Evolutionary conservation across 2,888 invertebrate genomes (phyloP), one percentile per base, ranked within the genome.

Genomic region (Habroteleia sp.): DNA sequence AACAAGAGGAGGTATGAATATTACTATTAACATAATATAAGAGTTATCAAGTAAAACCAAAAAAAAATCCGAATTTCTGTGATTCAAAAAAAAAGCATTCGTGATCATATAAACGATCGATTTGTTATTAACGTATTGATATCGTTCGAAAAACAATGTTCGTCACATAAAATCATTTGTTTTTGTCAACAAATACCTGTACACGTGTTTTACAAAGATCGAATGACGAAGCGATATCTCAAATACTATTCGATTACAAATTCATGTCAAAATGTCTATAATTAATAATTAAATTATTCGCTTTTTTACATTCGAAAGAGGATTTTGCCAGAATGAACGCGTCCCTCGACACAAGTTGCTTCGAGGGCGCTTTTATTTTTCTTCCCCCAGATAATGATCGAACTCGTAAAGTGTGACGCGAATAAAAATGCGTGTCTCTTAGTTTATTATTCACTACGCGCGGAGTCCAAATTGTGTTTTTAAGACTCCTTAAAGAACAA

Each of bases 271-370:
- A n/a, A 6, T n/a, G 2, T 14, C 14, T 14, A n/a, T 41, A 63
- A 63, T 63, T 50, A 63, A 63, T 50, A 48, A 50, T 63, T 63
- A 63, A 63, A 29, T 16, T n/a, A 42, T n/a, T n/a, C 14, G 16
- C 50, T 10, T 25, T 56, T 42, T 20, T 23, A 17, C 41, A 23
- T 11, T 13, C 20, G 8, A 31, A 23, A 14, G 31, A 31, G 56
- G 25, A 52, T n/a, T n/a, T 48, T 20, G 25, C 35, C 16, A 10
- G 39, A 14, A 29, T 16, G 31, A 29, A 20, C 25, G 56, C 20
- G 16, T 33, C 42, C 56, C 42, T 42, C 13, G 20, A 2, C 11
- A 4, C 27, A 10, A 31, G 48, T 13, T 14, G 31, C 27, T 63
- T 20, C n/a, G 31, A 20, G 42, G 33, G 7, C 50, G 25, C 20